phyloP scores from a whole-genome alignment of 2,888 invertebrate genomes.

The Drosophila suboccidentalis region DNA sequence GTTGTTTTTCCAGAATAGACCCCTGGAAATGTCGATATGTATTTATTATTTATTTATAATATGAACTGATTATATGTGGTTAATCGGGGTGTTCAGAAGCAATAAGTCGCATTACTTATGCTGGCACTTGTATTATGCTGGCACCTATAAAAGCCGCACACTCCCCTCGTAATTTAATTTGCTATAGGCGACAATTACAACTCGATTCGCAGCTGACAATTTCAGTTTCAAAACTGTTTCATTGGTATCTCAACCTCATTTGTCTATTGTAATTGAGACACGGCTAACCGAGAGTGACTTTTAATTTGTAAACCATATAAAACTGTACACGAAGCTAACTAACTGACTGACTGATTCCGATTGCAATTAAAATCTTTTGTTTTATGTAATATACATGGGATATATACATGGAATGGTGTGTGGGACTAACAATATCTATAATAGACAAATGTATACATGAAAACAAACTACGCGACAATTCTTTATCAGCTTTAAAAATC shows the following conservation, averaged over 20 bases:
- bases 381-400: neutral
- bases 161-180: neutral
- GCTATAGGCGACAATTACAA: too few species aligned
- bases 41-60: slow-evolving; percentile 11
- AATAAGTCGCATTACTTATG: slow-evolving; percentile 13
- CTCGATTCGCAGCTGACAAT: neutral
- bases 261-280: slow-evolving; percentile 22
- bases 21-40: neutral
- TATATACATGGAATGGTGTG: neutral
- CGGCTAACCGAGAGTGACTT: slow-evolving; percentile 1
- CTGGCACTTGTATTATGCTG: slow-evolving; percentile 21
- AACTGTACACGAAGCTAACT: neutral
- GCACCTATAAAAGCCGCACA: neutral
- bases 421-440: neutral
- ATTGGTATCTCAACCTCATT: slow-evolving; percentile 18
- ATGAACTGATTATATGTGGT: slow-evolving; percentile 8
- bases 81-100: slow-evolving; percentile 5
- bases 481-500: neutral
- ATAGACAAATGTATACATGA: neutral
- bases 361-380: neutral
- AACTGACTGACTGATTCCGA: neutral
- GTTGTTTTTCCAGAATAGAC: neutral
- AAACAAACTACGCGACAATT: neutral
- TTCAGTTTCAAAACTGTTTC: slow-evolving; percentile 16
- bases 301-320: neutral